Evolutionary conservation across 2,888 invertebrate genomes (phyloP).

Genomic region (Ochropleura plecta): DNA sequence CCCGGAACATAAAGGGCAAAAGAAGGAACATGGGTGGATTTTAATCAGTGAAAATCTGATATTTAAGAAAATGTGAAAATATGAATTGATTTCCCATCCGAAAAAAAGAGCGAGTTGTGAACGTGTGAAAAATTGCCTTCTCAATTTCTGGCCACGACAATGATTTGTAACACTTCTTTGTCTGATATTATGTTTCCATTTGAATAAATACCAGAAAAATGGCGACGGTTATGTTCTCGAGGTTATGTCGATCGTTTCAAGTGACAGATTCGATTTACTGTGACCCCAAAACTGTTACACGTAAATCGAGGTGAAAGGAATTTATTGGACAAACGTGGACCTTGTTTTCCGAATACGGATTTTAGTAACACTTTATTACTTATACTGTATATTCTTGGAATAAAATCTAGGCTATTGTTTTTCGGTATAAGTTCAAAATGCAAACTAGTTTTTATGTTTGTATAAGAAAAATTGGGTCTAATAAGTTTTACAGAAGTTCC

Average conservation of each 20-base stretch:
- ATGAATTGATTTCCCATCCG: too few relatives aligned
- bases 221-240: conserved; percentile 2
- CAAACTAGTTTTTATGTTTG: neutral
- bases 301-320: conserved; percentile 33
- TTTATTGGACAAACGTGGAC: conserved; percentile 17
- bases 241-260: conserved; percentile 32
- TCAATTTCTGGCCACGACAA: conserved; percentile 33
- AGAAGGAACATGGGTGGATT: too few relatives aligned
- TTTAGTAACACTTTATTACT: too few relatives aligned
- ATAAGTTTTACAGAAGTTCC: neutral
- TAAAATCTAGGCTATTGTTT: too few relatives aligned
- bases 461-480: neutral
- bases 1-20: too few relatives aligned
- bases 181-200: conserved; percentile 38
- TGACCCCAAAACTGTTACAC: conserved; percentile 27
- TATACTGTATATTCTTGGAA: too few relatives aligned
- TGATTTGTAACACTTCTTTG: conserved; percentile 32
- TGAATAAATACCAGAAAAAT: conserved; percentile 40
- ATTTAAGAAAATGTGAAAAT: too few relatives aligned
- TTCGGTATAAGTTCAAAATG: too few relatives aligned
- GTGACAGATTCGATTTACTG: conserved; percentile 50
- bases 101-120: too few relatives aligned
- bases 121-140: neutral
- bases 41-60: too few relatives aligned
- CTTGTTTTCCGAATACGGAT: conserved; percentile 18